Base-by-base conservation (phyloP, 2,797 vertebrate genomes). In the Nothura maculosa region DNA sequence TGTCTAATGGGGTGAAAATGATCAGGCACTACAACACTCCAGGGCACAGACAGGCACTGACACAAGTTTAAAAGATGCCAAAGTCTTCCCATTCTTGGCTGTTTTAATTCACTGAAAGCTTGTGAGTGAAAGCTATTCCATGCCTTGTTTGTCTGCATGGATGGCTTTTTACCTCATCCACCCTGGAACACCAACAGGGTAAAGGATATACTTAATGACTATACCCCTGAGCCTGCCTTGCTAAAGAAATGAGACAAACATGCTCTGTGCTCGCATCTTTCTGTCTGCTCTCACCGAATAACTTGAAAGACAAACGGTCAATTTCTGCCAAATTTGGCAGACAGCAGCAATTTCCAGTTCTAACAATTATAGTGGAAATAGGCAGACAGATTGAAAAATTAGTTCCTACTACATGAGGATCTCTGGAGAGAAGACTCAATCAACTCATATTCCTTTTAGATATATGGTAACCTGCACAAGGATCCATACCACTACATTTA, bases 121-220 rank as follows among this genome's bases (percentile, higher is more conserved):
- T 20, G 22, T 24, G n/a, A 45, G 48, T 18, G 7, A 48, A 85
- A 52, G 43, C 43, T 63, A 24, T 61, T 48, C 45, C 25, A 3
- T 50, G 64, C 32, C 42, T 48, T 54, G 30, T 16, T 70, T 45
- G 38, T 5, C 13, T 0, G 0, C 40, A 67, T 8, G 10, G 27
- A 27, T 82, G n/a, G 10, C 12, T 85, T 85, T 76, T 60, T 66
- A 45, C 25, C 30, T 50, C 4, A 2, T 25, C 58, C 30, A 24
- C 11, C 61, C 47, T 28, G 34, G 19, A 74, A 89, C 3, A 30
- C 4, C 7, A 24, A 2, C 4, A 66, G 30, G 28, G 57, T 64
- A 47, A 63, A 57, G 50, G 40, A 9, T 4, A 18, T 16, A 12
- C 8, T 22, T 76, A 30, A 60, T 27, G 34, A 45, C 45, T 4